These are phyloP conservation scores for Vidua chalybeata DNA, from an alignment of 2,113 vertebrate genomes.

Conservation along the genomic window DNA sequence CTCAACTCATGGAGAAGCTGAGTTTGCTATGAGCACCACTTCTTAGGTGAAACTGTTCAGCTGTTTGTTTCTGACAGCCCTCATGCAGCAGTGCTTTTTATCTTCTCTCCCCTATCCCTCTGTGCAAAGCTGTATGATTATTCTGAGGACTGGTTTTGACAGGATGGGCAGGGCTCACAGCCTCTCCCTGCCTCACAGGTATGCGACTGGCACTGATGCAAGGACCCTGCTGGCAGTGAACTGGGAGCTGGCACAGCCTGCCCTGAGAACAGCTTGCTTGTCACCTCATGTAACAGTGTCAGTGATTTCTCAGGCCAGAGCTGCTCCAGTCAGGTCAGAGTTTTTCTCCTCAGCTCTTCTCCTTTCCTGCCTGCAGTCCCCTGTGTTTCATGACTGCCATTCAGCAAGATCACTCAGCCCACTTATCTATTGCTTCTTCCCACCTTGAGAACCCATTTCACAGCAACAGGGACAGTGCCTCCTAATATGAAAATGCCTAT, in stretches of 20 bases:
- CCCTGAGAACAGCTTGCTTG: accelerated
- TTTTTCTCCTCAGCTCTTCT: background rate
- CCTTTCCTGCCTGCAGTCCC: background rate
- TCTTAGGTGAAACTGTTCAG: background rate
- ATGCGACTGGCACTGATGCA: accelerated
- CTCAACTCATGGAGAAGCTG: background rate
- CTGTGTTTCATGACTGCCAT: background rate
- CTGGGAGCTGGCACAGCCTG: background rate
- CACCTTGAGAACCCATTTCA: background rate
- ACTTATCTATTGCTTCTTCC: background rate
- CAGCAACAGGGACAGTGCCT: background rate
- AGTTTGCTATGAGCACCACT: background rate
- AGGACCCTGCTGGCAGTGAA: background rate
- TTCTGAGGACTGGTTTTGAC: background rate
- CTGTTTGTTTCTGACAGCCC: background rate
- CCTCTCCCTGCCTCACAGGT: background rate
- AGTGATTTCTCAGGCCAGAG: background rate
- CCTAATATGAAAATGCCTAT: background rate
- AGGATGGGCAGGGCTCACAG: background rate
- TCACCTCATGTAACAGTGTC: background rate
- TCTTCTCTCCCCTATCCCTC: background rate
- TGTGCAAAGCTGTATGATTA: background rate
- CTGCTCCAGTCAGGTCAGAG: background rate
- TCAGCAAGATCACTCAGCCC: background rate
- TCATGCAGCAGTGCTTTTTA: background rate